Conservation (phyloP, 2,113 vertebrate genomes). For the Callospermophilus lateralis region DNA sequence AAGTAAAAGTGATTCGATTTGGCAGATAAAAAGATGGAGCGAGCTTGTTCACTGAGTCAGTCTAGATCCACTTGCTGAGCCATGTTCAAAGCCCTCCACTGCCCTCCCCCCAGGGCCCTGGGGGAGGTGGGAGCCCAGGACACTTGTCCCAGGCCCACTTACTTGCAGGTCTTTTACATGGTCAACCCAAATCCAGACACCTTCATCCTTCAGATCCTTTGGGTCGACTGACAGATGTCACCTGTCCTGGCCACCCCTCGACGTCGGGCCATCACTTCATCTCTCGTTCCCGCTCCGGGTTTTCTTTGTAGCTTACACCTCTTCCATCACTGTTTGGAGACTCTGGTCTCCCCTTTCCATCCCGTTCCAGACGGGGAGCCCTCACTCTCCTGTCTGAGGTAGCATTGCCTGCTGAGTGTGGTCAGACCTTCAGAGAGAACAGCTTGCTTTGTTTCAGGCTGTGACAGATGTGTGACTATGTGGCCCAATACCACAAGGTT, state of each 20-base stretch:
- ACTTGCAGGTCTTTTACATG: neutral
- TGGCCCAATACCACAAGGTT: neutral
- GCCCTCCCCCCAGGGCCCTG: neutral
- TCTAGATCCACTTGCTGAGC: neutral
- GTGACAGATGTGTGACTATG: neutral
- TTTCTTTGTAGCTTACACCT: neutral
- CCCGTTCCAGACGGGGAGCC: neutral
- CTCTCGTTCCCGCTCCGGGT: neutral
- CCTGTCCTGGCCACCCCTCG: too few relatives aligned
- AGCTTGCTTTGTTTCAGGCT: neutral
- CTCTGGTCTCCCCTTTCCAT: neutral
- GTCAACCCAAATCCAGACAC: neutral
- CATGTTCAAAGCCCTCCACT: neutral
- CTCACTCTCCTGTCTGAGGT: fast-evolving
- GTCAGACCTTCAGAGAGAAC: neutral
- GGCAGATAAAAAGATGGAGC: neutral
- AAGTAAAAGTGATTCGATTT: neutral
- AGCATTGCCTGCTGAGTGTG: neutral
- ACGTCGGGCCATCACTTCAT: too few relatives aligned
- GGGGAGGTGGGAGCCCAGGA: neutral
- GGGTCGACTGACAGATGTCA: too few relatives aligned
- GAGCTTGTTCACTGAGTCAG: neutral
- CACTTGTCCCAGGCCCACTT: neutral
- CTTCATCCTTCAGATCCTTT: neutral
- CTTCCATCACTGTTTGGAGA: neutral